These are phyloP conservation scores for Lordiphosa collinella DNA, from an alignment of 1,140 invertebrate genomes.

Conservation along the genomic window DNA sequence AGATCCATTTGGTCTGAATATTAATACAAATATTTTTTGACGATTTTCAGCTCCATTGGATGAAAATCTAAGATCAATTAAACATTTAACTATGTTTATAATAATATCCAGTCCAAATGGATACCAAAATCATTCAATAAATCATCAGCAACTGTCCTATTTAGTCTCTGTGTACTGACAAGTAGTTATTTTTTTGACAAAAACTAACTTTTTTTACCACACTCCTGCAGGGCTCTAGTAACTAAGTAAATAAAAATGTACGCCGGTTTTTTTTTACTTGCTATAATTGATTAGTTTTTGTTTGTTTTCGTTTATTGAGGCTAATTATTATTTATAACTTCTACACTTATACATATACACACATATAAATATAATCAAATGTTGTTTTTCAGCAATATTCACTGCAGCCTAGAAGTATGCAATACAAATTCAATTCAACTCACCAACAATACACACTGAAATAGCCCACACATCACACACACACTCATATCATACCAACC, in stretches of 20 bases:
- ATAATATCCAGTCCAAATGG: no score
- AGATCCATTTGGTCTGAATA: no score
- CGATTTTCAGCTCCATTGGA: no score
- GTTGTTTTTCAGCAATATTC: constrained; percentile 20
- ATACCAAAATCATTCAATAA: no score
- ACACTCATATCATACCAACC: constrained; percentile 17
- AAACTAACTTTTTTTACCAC: no score
- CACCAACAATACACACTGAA: constrained; percentile 31
- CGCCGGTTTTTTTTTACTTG: constrained; percentile 34
- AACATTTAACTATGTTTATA: no score
- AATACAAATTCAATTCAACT: constrained; percentile 42
- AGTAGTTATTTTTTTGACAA: no score
- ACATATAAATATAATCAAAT: constrained; percentile 27
- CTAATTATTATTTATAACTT: constrained; percentile 57
- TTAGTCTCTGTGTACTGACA: no score
- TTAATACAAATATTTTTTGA: no score
- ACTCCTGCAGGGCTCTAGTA: constrained; percentile 12
- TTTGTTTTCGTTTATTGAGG: constrained; percentile 68
- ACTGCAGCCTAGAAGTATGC: constrained; percentile 20
- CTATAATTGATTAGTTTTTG: constrained; percentile 44
- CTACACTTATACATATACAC: constrained; percentile 4
- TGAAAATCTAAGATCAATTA: no score
- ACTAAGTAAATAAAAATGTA: constrained; percentile 16
- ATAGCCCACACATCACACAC: constrained; percentile 50
- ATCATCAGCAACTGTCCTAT: no score